These are phyloP conservation scores for Gila robusta DNA, from an alignment of 2,797 vertebrate genomes.

Conservation along the genomic window DNA sequence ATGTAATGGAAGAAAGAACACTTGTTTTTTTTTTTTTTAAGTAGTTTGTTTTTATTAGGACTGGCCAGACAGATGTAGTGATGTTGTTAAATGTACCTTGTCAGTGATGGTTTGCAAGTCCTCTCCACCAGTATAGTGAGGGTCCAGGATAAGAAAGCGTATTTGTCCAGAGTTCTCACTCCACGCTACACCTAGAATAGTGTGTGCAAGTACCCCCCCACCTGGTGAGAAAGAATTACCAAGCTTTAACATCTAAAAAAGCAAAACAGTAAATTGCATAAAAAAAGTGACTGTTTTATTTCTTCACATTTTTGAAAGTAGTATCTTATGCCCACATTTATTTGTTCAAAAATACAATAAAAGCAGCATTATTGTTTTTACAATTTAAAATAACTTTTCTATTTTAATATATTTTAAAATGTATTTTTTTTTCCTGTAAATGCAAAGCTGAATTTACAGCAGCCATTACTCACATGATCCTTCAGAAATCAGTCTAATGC, in stretches of 20 bases:
- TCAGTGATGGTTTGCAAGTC: constrained; percentile 90
- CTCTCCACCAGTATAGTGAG: constrained; percentile 95
- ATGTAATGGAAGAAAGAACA: too few species aligned
- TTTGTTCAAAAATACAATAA: background rate
- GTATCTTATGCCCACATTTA: background rate
- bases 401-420: background rate
- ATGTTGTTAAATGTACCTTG: constrained; percentile 81
- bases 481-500: background rate
- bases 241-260: background rate
- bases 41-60: background rate
- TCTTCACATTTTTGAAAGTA: background rate
- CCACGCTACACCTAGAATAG: constrained; percentile 94
- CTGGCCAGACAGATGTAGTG: too few species aligned
- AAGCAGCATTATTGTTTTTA: background rate
- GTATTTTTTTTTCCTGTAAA: background rate
- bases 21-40: background rate
- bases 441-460: background rate
- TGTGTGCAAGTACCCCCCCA: constrained; percentile 95
- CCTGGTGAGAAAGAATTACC: constrained; percentile 74
- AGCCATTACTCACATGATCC: background rate
- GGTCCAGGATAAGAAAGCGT: constrained; percentile 93
- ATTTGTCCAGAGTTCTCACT: constrained; percentile 91
- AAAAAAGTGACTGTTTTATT: background rate
- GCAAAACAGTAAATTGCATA: background rate
- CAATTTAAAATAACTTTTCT: background rate